Evolutionary conservation across 2,797 vertebrate genomes (phyloP).

Genomic region (Premnoplex brunnescens): DNA sequence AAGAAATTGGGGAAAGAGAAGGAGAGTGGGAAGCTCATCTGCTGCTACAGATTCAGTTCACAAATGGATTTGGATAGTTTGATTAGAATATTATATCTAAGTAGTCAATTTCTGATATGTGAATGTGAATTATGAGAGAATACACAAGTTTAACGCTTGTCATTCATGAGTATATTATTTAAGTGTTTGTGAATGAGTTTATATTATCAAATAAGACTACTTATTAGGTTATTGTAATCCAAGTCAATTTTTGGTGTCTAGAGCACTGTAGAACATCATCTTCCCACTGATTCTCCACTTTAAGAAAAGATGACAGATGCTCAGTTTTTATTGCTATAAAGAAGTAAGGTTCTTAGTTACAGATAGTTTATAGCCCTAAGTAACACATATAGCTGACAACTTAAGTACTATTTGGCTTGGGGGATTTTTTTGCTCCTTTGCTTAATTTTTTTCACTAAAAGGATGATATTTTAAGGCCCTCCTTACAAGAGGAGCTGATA

Average conservation of each 20-base stretch:
- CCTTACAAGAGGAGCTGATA: not conserved
- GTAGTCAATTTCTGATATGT: not conserved
- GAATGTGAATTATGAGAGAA: not conserved
- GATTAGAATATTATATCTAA: not conserved
- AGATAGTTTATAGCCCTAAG: not conserved
- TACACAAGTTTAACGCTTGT: not conserved
- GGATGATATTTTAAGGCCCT: not conserved
- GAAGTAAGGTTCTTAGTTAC: not conserved
- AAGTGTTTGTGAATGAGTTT: not conserved
- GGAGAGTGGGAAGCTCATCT: not conserved
- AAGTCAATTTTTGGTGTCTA: not conserved
- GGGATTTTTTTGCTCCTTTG: too few species aligned
- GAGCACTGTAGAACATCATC: not conserved
- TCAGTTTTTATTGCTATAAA: not conserved
- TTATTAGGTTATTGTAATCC: not conserved
- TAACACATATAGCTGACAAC: not conserved
- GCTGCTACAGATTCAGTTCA: not conserved
- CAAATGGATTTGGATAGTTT: not conserved
- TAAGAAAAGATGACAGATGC: not conserved
- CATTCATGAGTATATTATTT: not conserved
- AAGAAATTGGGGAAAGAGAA: not conserved
- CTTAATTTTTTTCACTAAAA: not conserved
- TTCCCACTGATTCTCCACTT: not conserved
- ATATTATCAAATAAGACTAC: not conserved
- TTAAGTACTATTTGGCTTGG: not conserved